Base-by-base conservation (phyloP, 2,888 invertebrate genomes). In the Rhogogaster chlorosoma region DNA sequence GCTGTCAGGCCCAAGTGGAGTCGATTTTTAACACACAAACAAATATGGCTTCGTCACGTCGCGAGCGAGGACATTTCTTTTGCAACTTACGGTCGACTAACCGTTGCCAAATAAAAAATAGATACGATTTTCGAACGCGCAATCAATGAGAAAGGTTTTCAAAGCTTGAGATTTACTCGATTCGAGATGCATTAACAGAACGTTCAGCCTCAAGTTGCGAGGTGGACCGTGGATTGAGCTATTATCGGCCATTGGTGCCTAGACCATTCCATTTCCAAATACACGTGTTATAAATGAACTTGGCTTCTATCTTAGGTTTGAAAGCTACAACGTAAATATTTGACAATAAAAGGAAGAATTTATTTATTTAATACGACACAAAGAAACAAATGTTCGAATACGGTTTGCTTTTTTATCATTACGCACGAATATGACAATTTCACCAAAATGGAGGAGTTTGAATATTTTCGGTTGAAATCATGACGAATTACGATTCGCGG, bases 11-110 rank as follows among this genome's bases (percentile, higher is more conserved):
- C 53, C 53, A 38, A 10, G 42, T 22, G 22, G 70, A 71, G 36
- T 71, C 36, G 36, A 71, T 36, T 71, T 71, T 38, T n/a, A 36
- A 71, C 70, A n/a, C 70, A 38, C 38, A 71, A 36, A 36, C 70
- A 71, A 36, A 71, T 38, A 38, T 36, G 70, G 36, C 36, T 10
- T 36, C n/a, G 36, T 71, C 38, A 71, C 36, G 70, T 67, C 67
- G 5, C 15, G 32, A 7, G 67, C 18, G 67, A 67, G 26, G 18
- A 67, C 26, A 67, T 67, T 67, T 67, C 32, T 32, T 67, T 26
- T 32, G 67, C 67, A 26, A 67, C 32, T 67, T n/a, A 53, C 53
- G 53, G 7, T 6, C 53, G 53, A 10, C 6, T 53, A 53, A 49
- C 49, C 18, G 49, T 49, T 49, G 49, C 49, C n/a, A n/a, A 18